Conservation (phyloP, 2,888 invertebrate species). For the Ophraella communa region DNA sequence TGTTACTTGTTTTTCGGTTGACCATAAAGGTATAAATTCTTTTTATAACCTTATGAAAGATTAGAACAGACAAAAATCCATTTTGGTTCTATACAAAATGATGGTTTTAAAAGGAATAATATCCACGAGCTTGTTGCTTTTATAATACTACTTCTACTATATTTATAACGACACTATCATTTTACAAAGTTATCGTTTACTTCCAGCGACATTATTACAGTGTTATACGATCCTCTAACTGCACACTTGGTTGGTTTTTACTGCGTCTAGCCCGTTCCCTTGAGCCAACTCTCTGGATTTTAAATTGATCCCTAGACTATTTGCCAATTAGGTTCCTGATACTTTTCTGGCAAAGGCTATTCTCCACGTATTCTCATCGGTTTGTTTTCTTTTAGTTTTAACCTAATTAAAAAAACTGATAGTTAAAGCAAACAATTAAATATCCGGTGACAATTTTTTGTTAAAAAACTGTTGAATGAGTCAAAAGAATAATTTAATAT, state of each 20-base stretch:
- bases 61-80: background rate
- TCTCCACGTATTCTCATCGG: conserved; percentile 12
- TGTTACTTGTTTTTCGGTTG: too few relatives aligned
- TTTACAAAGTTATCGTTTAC: conserved; percentile 47
- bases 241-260: conserved; percentile 48
- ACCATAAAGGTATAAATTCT: too few relatives aligned
- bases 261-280: conserved; percentile 44
- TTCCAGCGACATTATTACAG: conserved; percentile 46
- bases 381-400: background rate
- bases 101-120: conserved; percentile 8
- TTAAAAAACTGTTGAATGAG: too few relatives aligned
- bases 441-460: too few relatives aligned
- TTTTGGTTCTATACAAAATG: background rate
- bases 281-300: conserved; percentile 45
- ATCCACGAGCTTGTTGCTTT: conserved; percentile 24
- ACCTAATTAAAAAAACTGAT: too few relatives aligned
- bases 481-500: too few relatives aligned
- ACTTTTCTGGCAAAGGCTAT: conserved; percentile 14
- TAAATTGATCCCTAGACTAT: conserved; percentile 48
- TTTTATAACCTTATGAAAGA: too few relatives aligned
- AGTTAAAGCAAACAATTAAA: too few relatives aligned
- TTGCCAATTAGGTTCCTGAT: conserved; percentile 46
- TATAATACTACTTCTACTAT: conserved; percentile 30
- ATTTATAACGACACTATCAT: conserved; percentile 45
- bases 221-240: conserved; percentile 49